Evolutionary conservation across 2,113 vertebrate species (phyloP), one percentile per base, ranked within the genome.

Genomic region (Heterotis niloticus): DNA sequence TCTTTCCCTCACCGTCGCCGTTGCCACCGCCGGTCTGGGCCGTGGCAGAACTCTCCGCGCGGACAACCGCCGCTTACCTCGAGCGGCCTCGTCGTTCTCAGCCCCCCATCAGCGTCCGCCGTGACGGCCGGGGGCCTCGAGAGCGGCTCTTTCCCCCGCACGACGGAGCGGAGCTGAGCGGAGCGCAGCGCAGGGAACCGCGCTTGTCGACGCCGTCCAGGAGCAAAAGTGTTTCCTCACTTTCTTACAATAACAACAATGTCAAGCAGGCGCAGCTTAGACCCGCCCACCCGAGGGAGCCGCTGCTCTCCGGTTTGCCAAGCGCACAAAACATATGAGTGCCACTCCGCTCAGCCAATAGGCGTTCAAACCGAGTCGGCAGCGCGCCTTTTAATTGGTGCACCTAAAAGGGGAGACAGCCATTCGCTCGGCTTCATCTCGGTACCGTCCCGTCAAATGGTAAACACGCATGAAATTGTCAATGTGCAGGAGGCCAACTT

Each of bases 231-330:
- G 90, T 89, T 87, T 90, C 90, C 92, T 89, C 79, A 87, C 52
- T 87, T 90, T 90, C 89, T 91, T 90, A 90, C 88, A 92, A 92
- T 91, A 92, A 93, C 91, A 93, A 92, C 90, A 88, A 87, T 84
- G 91, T 92, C 92, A 90, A 92, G 78, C 84, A 86, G 60, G 74
- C 12, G 29, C 4, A 79, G 66, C 52, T 34, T 29, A 54, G 3
- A 80, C 54, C 89, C 84, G 84, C 91, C 90, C 86, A 80, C 81
- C 62, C 24, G 14, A 29, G 60, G 5, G 1, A 64, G 1, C 73
- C 59, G 28, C 54, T 66, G 57, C 60, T 64, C 23, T 20, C 60
- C 14, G 23, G 24, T 54, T 73, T 34, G 28, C 83, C 81, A 84
- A 79, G 86, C 80, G 79, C 5, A 44, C 34, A 5, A 24, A 59